Percentiles rank a stretch among this genome's conserved stretches.
phyloP scores from a whole-genome alignment of 2,888 invertebrate species.

The Sycophila texana region DNA sequence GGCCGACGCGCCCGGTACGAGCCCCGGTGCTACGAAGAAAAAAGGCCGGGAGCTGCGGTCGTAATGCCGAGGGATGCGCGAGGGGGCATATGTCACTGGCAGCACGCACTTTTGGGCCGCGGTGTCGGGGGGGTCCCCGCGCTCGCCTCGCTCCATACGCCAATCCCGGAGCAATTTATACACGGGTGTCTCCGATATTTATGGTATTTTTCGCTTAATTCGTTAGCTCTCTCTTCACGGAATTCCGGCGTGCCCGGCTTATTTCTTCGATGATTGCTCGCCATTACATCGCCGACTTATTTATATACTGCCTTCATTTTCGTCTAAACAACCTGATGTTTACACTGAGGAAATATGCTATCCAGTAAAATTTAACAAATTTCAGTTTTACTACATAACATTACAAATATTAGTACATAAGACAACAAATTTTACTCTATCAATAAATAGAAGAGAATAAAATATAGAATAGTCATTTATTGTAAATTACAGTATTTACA shows the following conservation, averaged over 20 bases:
- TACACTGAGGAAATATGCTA: too few relatives aligned
- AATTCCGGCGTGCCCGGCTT: neutral
- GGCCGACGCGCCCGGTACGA: neutral
- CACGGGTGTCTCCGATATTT: slow-evolving; percentile 8
- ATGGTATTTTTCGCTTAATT: slow-evolving; percentile 1
- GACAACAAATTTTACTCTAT: too few relatives aligned
- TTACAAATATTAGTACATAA: too few relatives aligned
- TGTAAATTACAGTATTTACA: too few relatives aligned
- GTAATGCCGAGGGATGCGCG: slow-evolving; percentile 4
- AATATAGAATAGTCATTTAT: too few relatives aligned
- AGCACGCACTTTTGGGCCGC: neutral
- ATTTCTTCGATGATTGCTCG: neutral
- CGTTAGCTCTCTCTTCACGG: neutral
- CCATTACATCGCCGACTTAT: too few relatives aligned
- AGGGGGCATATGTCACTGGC: slow-evolving; percentile 29
- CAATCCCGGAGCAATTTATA: slow-evolving; percentile 11
- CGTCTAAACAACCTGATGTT: too few relatives aligned
- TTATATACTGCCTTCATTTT: too few relatives aligned
- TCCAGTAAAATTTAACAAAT: too few relatives aligned
- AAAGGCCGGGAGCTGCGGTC: slow-evolving; percentile 15
- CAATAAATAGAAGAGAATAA: too few relatives aligned
- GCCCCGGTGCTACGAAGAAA: neutral
- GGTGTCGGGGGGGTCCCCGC: neutral
- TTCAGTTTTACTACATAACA: too few relatives aligned
- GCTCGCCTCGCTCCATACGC: neutral